These are phyloP conservation scores for Euclidia mi DNA, from an alignment of 2,888 invertebrate species.

Conservation along the genomic window DNA sequence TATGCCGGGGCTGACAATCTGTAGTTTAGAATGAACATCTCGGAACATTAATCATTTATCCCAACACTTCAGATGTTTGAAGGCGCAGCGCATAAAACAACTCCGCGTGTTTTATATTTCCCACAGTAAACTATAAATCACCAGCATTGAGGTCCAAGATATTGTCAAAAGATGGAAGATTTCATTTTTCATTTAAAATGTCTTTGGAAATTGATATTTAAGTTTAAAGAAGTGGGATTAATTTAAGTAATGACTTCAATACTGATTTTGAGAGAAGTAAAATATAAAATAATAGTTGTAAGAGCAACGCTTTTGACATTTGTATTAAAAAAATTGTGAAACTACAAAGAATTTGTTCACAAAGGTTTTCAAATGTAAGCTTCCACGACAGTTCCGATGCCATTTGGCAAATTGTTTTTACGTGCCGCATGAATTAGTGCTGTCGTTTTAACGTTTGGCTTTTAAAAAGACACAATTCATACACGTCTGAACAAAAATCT, in stretches of 20 bases:
- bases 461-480: background rate
- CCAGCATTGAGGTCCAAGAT: constrained; percentile 39
- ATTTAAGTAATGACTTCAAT: background rate
- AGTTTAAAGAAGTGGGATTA: constrained; percentile 9
- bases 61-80: constrained; percentile 42
- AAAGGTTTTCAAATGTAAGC: background rate
- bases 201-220: constrained; percentile 11
- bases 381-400: background rate
- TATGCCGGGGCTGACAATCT: constrained; percentile 46
- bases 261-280: too few species aligned
- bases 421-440: background rate
- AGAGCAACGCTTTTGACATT: too few species aligned
- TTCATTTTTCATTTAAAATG: constrained; percentile 45
- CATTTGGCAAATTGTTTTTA: too few species aligned
- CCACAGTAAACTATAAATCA: constrained; percentile 52
- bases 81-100: constrained; percentile 31
- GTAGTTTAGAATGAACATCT: constrained; percentile 52
- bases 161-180: constrained; percentile 37
- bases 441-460: background rate
- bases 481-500: background rate
- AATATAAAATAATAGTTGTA: too few species aligned
- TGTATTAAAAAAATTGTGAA: too few species aligned
- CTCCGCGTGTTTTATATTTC: constrained; percentile 56
- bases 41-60: constrained; percentile 62
- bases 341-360: background rate